Evolutionary conservation across 2,888 invertebrate species (phyloP).

Genomic region (Petrolisthes manimaculis): DNA sequence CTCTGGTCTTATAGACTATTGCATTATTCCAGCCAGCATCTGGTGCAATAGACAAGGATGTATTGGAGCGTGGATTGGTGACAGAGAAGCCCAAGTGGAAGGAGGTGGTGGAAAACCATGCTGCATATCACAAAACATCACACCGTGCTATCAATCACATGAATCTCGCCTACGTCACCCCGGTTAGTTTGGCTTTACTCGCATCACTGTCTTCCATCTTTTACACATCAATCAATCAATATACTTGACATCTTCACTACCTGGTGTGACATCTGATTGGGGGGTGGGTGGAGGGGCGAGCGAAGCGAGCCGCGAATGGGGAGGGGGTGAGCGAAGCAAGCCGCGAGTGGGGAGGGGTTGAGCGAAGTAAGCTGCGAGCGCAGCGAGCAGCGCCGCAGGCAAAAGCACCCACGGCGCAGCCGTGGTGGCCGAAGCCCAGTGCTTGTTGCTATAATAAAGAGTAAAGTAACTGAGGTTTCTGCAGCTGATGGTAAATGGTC

Average conservation of each 20-base stretch:
- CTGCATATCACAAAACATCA: constrained; percentile 80
- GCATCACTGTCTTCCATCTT: too few species aligned
- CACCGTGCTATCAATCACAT: constrained; percentile 79
- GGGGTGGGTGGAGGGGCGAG: too few species aligned
- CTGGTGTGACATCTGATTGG: too few species aligned
- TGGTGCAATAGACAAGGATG: constrained; percentile 72
- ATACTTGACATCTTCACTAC: too few species aligned
- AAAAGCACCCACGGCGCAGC: too few species aligned
- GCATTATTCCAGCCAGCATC: not conserved
- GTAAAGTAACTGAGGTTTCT: too few species aligned
- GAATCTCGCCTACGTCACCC: constrained; percentile 92
- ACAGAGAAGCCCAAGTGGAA: constrained; percentile 77
- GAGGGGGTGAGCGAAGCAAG: too few species aligned
- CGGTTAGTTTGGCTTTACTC: constrained; percentile 74
- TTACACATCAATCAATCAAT: not conserved
- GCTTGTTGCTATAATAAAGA: not conserved
- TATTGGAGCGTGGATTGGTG: constrained; percentile 80
- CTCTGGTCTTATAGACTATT: not conserved
- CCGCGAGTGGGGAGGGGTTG: not conserved
- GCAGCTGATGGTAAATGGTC: too few species aligned
- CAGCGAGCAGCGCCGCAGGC: too few species aligned
- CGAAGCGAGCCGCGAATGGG: too few species aligned
- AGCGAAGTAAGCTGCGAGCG: not conserved
- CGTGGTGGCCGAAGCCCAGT: too few species aligned
- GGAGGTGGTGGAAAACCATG: constrained; percentile 83